Base-by-base conservation (phyloP, 2,797 vertebrate genomes). In the Semaprochilodus insignis region DNA sequence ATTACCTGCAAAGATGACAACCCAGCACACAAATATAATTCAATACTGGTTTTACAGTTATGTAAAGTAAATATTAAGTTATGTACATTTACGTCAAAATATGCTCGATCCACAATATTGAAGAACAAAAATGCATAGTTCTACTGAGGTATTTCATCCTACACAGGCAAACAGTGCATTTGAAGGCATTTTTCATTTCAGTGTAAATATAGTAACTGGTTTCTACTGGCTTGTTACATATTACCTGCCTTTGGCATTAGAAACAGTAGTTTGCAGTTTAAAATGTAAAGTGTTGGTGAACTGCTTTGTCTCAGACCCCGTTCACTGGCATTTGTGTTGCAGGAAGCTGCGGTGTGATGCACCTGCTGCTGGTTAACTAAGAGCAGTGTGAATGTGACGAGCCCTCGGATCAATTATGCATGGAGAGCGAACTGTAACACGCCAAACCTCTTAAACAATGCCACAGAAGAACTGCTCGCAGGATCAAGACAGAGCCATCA, bases 391-490 rank as follows among this genome's bases (percentile, higher is more conserved):
- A 93, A 94, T 90, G 91, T 89, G 89, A 86, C 90, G 89, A 84
- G 90, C 89, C 90, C 88, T 89, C 82, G 75, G 83, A 95, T 95
- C 92, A 94, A 95, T 95, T 93, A 95, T 95, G 92, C 91, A 95
- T 94, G 94, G 91, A 87, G 87, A 92, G 92, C 91, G 91, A 94
- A 95, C 92, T 93, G 92, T 91, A 92, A 95, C 94, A 94, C 94
- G 93, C 93, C 93, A 94, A 94, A 94, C 93, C 94, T 95, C 94
- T 95, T 94, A 94, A 92, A 92, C 66, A 87, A 86, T 86, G 88
- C 86, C 87, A 88, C 85, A 78, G 88, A 92, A 87, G 86, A 91
- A 91, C 92, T 88, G 85, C 83, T 80, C 94, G 89, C 82, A 80
- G 51, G 62, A 91, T 3, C 81, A 36, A 17, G 51, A 66, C 62